These are phyloP conservation scores for Torymus auratus DNA, from an alignment of 2,888 invertebrate genomes.

Conservation along the genomic window DNA sequence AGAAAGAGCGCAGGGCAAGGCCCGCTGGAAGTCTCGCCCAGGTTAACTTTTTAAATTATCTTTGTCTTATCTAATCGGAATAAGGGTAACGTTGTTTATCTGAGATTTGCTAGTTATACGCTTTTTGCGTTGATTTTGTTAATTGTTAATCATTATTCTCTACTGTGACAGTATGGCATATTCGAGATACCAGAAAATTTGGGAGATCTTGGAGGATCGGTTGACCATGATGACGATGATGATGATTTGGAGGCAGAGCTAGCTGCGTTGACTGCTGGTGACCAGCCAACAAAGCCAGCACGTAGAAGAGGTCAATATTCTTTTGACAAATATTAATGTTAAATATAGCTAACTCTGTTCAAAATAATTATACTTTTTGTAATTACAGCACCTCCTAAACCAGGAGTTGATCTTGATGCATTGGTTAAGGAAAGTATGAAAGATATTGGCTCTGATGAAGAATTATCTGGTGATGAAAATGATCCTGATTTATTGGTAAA, in stretches of 20 bases:
- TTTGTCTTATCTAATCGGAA: conserved; percentile 16
- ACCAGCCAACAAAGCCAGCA: conserved; percentile 65
- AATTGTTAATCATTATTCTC: neutral
- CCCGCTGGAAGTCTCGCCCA: conserved; percentile 70
- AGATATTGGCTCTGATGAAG: conserved; percentile 87
- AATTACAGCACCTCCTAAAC: conserved; percentile 69
- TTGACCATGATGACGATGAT: conserved; percentile 80
- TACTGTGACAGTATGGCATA: conserved; percentile 83
- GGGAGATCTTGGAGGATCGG: conserved; percentile 79
- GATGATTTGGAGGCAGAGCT: conserved; percentile 93
- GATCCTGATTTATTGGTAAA: conserved; percentile 87
- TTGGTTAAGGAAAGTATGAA: conserved; percentile 88
- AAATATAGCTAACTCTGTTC: no score
- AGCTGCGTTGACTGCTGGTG: conserved; percentile 82
- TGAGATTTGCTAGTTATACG: neutral
- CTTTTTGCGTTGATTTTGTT: no score
- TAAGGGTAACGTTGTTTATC: neutral
- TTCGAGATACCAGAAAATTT: conserved; percentile 84
- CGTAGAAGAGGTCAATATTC: conserved; percentile 67
- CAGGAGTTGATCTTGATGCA: conserved; percentile 82
- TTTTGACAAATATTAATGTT: no score
- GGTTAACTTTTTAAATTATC: conserved; percentile 62
- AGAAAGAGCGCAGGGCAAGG: conserved; percentile 63
- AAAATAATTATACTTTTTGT: conserved; percentile 28
- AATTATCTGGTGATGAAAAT: conserved; percentile 87